Percentiles rank a stretch among this genome's conserved stretches.
Conservation (phyloP, 2,888 invertebrate genomes). For the Alviniconcha strummeri region DNA sequence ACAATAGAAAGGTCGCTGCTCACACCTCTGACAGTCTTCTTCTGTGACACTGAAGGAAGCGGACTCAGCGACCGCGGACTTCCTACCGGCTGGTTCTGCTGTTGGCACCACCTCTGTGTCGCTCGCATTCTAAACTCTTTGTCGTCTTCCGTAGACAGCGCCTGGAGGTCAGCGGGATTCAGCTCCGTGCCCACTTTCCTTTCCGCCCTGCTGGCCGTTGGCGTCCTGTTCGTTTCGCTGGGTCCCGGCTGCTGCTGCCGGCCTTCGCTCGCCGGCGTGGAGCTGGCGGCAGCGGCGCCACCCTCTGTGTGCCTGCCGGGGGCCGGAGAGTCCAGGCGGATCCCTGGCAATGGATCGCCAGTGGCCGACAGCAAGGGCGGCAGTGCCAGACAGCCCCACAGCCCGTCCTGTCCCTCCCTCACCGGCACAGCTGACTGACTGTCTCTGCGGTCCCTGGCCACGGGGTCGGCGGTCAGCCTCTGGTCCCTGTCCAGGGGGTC, state of each 20-base stretch:
- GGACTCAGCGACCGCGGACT: background rate
- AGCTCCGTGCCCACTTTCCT: background rate
- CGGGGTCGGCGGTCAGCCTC: background rate
- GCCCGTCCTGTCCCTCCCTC: too few species aligned
- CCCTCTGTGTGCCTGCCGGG: background rate
- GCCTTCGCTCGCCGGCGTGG: too few species aligned
- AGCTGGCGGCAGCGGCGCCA: background rate
- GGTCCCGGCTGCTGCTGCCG: too few species aligned
- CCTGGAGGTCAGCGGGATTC: background rate
- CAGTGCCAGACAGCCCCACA: too few species aligned
- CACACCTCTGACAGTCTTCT: background rate
- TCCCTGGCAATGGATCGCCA: background rate
- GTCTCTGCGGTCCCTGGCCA: background rate
- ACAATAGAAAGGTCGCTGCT: background rate
- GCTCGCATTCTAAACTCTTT: slow-evolving; percentile 9
- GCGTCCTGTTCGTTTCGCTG: too few species aligned
- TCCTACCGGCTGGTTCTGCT: background rate
- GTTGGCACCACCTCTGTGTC: slow-evolving; percentile 4
- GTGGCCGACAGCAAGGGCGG: too few species aligned
- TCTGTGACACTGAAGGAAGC: background rate
- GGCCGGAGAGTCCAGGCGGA: background rate
- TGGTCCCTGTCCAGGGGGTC: background rate
- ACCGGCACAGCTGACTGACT: too few species aligned
- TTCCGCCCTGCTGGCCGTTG: too few species aligned
- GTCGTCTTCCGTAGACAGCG: background rate